Percentiles rank a stretch among this genome's conserved stretches.
Evolutionary conservation across 1,140 invertebrate genomes (phyloP).

Genomic region (Drosophila paulistorum): DNA sequence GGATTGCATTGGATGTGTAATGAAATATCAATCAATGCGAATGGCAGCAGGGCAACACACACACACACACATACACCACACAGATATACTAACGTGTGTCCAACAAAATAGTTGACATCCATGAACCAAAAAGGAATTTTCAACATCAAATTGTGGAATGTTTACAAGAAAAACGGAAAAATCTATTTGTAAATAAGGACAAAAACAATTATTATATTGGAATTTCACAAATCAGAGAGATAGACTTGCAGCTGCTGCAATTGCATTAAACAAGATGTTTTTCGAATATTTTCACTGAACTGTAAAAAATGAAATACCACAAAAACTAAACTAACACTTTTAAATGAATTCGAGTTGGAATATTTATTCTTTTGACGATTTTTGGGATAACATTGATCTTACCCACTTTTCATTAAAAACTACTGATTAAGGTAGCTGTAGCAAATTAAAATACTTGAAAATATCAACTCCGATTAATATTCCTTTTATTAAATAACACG

Average conservation of each 20-base stretch:
- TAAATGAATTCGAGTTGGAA: too few species aligned
- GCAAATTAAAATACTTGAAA: not conserved
- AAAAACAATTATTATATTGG: conserved; percentile 13
- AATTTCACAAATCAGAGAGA: conserved; percentile 2
- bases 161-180: conserved; percentile 12
- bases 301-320: not conserved
- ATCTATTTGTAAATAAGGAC: conserved; percentile 9
- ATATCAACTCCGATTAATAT: not conserved
- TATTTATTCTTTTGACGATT: too few species aligned
- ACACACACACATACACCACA: too few species aligned
- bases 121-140: not conserved
- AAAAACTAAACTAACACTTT: too few species aligned
- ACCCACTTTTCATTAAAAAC: too few species aligned
- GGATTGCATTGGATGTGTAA: conserved; percentile 67
- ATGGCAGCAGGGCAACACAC: conserved; percentile 7
- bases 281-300: not conserved
- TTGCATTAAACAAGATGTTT: not conserved
- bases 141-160: conserved; percentile 12
- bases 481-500: not conserved
- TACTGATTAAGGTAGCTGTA: not conserved
- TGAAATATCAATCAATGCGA: conserved; percentile 79
- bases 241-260: not conserved
- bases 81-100: not conserved
- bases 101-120: conserved; percentile 8
- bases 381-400: not conserved